Conservation (phyloP, 2,888 invertebrate genomes). For the Andrena chrysosceles region DNA sequence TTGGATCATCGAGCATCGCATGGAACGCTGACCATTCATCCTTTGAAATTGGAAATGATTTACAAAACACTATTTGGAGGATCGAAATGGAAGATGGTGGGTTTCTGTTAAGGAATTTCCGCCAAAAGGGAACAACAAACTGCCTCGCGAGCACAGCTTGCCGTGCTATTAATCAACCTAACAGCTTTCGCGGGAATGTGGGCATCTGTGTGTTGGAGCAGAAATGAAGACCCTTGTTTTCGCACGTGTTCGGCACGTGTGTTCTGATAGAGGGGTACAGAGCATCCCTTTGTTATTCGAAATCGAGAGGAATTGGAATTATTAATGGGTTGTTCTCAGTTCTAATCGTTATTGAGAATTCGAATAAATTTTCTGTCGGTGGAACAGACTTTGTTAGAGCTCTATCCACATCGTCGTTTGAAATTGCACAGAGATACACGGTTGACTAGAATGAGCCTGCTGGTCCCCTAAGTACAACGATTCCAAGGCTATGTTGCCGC, state of each 20-base stretch:
- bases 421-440: slow-evolving; percentile 14
- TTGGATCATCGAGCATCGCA: neutral
- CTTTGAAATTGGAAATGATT: neutral
- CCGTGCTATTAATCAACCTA: slow-evolving; percentile 36
- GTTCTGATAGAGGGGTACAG: neutral
- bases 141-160: neutral
- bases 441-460: slow-evolving; percentile 51
- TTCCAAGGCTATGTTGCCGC: slow-evolving; percentile 78
- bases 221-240: slow-evolving; percentile 50
- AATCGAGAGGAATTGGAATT: slow-evolving; percentile 4
- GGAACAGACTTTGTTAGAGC: neutral
- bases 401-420: neutral
- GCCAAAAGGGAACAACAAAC: neutral
- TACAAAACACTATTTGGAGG: too few relatives aligned
- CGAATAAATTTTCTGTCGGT: neutral
- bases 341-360: neutral
- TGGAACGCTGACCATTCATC: neutral
- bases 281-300: slow-evolving; percentile 30
- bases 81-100: neutral
- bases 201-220: slow-evolving; percentile 25
- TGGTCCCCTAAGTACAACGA: slow-evolving; percentile 76
- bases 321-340: slow-evolving; percentile 23
- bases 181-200: slow-evolving; percentile 16
- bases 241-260: slow-evolving; percentile 57
- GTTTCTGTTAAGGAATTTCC: neutral